Evolutionary conservation across 2,797 vertebrate genomes (phyloP).

Genomic region (Coregonus suidteri): DNA sequence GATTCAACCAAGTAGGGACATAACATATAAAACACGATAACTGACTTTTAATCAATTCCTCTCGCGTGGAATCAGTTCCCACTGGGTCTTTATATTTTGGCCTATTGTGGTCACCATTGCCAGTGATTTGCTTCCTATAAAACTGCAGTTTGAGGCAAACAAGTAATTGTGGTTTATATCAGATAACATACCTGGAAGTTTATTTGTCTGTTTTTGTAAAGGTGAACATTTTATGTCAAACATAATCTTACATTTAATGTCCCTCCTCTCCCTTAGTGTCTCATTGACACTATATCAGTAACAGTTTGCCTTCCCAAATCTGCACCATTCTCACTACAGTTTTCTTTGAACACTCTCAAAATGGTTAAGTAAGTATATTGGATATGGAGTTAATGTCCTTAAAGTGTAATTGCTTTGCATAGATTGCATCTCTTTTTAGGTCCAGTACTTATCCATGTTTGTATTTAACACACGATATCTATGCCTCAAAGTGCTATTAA

Average conservation of each 20-base stretch:
- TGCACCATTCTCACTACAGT: neutral
- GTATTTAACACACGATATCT: neutral
- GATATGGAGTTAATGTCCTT: too few species aligned
- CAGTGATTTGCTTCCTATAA: constrained; percentile 8
- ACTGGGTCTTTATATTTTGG: constrained; percentile 28
- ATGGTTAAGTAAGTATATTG: neutral
- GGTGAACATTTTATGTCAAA: neutral
- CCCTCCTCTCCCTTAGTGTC: neutral
- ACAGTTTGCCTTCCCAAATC: neutral
- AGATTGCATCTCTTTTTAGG: neutral
- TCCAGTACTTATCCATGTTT: constrained; percentile 3
- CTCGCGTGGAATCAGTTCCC: constrained; percentile 38
- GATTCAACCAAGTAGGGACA: constrained; percentile 59
- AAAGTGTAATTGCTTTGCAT: too few species aligned
- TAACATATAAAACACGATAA: constrained; percentile 63
- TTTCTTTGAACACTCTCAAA: neutral
- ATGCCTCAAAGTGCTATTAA: constrained; percentile 52
- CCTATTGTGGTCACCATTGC: constrained; percentile 21
- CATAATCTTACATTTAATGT: too few species aligned
- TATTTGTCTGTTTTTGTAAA: constrained; percentile 21
- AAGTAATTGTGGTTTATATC: constrained; percentile 19
- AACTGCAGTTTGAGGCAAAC: constrained; percentile 8
- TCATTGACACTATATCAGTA: neutral
- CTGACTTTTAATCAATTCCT: constrained; percentile 61
- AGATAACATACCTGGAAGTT: constrained; percentile 15